Conservation (phyloP, 2,888 invertebrate species). For the Eupithecia dodoneata region DNA sequence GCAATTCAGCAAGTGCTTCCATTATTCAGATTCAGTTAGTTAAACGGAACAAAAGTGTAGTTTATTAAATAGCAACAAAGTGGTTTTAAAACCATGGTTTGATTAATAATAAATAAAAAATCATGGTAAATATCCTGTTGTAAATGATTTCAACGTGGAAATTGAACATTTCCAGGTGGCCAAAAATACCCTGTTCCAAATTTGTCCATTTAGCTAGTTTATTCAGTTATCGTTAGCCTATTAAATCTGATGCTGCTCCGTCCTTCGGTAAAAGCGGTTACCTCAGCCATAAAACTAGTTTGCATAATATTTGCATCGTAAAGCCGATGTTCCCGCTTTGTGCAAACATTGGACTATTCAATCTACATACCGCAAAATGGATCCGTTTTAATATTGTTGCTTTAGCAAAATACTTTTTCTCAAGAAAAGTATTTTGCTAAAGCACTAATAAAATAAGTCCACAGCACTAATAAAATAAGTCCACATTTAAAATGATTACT, state of each 20-base stretch:
- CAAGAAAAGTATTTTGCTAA: too few species aligned
- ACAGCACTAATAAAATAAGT: not conserved
- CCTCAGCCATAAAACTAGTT: conserved; percentile 51
- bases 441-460: not conserved
- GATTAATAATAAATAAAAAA: too few species aligned
- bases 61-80: not conserved
- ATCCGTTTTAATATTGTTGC: conserved; percentile 22
- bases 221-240: conserved; percentile 20
- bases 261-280: conserved; percentile 45
- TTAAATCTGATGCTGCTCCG: conserved; percentile 39
- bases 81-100: not conserved
- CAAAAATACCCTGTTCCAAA: conserved; percentile 6
- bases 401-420: not conserved
- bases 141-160: too few species aligned
- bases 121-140: too few species aligned
- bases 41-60: not conserved
- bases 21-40: not conserved
- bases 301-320: conserved; percentile 64
- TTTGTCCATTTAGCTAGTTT: conserved; percentile 24
- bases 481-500: not conserved
- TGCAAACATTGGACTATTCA: conserved; percentile 41
- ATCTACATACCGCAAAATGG: conserved; percentile 28
- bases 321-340: conserved; percentile 50
- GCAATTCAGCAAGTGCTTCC: not conserved
- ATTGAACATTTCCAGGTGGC: not conserved